These are phyloP conservation scores for Varecia variegata DNA, from an alignment of 2,797 vertebrate genomes.

Conservation along the genomic window DNA sequence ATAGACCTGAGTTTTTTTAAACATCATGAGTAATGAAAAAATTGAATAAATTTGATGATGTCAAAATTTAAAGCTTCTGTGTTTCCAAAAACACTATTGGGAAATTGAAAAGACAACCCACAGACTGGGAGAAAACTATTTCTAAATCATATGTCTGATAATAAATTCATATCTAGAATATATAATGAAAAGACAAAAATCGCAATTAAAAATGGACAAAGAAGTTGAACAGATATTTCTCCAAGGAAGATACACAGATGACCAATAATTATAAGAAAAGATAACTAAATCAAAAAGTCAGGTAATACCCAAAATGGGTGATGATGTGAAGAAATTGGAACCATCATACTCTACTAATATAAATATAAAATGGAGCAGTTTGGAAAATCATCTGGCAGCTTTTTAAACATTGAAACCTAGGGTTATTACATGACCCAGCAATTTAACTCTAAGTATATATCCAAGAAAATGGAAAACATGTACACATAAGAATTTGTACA, in stretches of 20 bases:
- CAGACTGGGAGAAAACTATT: background rate
- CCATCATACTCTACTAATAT: background rate
- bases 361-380: background rate
- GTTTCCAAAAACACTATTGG: background rate
- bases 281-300: background rate
- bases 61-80: background rate
- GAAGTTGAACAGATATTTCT: background rate
- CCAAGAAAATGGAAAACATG: background rate
- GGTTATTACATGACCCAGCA: background rate
- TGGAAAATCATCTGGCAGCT: background rate
- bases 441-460: background rate
- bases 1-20: background rate
- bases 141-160: background rate
- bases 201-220: background rate
- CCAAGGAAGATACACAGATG: background rate
- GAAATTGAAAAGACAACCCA: background rate
- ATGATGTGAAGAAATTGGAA: background rate
- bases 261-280: background rate
- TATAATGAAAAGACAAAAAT: background rate
- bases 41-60: background rate
- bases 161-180: background rate
- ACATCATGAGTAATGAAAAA: background rate
- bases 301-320: background rate
- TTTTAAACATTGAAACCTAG: background rate
- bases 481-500: background rate